Base-by-base conservation (phyloP, 2,113 vertebrate genomes). In the Pelusios castaneus region DNA sequence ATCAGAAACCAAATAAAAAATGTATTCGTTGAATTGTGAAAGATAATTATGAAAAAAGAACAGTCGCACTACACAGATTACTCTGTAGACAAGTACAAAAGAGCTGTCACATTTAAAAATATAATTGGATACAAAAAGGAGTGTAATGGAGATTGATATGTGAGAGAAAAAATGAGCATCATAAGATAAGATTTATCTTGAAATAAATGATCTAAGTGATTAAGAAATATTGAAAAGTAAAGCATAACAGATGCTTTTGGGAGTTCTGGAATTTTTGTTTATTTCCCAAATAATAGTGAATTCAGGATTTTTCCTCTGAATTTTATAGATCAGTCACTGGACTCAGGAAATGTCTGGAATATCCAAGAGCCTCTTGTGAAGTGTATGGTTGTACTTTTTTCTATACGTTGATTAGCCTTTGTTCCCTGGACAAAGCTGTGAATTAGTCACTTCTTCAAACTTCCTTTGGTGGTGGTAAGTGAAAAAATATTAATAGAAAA, bases 81-180 rank as follows among this genome's bases (percentile, higher is more conserved):
- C 8, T 14, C n/a, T 2, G 1, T 3, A 29, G 56, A 2, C 14
- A 51, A 9, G 56, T 27, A 5, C 45, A 29, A 41, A 29, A 55
- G 1, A 1, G 38, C 38, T 6, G 22, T 73, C n/a, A 41, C 5
- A 6, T 41, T 73, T 73, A 41, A 24, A 41, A 73, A 73, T 24
- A 13, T 41, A 81, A 25, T 6, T 0, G 13, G 70, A 11, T 3
- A 27, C 1, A 1, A 0, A 1, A 11, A 55, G 49, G 49, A 67
- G 16, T 67, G 70, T 73, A 38, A 73, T 25, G 38, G 67, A 73
- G 67, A 24, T 73, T 1, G 16, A 63, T 34, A n/a, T 19, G 16
- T 67, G 16, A 67, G 31, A 73, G 22, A 25, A 73, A 73, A 41
- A 41, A 24, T n/a, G 70, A 22, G 22, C 41, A 25, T 73, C 70